phyloP scores from a whole-genome alignment of 2,888 invertebrate species.

The Pheosia tremula region DNA sequence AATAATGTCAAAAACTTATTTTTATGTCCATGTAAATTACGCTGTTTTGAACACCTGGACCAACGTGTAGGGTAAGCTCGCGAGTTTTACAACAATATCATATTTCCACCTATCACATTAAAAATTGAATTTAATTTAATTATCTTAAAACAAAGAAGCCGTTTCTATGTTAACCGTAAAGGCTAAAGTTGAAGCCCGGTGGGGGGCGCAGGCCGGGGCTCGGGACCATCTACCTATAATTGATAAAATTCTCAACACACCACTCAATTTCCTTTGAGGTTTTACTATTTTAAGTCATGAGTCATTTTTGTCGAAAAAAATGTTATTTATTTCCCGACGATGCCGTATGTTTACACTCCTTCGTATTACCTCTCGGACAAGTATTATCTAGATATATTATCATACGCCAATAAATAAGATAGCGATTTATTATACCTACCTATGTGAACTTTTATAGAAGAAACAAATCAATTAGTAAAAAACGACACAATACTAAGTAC shows the following conservation, averaged over 20 bases:
- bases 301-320: conserved; percentile 49
- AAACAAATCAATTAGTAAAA: too few relatives aligned
- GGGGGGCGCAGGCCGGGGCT: conserved; percentile 51
- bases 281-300: conserved; percentile 61
- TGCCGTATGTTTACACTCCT: conserved; percentile 26
- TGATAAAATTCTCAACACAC: conserved; percentile 77
- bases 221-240: conserved; percentile 56
- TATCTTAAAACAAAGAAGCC: conserved; percentile 41
- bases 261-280: conserved; percentile 63
- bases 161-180: conserved; percentile 41
- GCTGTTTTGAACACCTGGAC: conserved; percentile 34
- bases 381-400: conserved; percentile 6
- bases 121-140: conserved; percentile 38
- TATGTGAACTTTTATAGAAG: neutral
- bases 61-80: conserved; percentile 21
- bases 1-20: conserved; percentile 29
- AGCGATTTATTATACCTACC: conserved; percentile 23
- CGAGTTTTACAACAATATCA: conserved; percentile 37
- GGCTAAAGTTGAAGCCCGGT: conserved; percentile 43
- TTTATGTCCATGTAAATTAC: conserved; percentile 32
- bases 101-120: conserved; percentile 35
- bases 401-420: conserved; percentile 21
- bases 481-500: too few relatives aligned
- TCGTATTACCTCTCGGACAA: conserved; percentile 16
- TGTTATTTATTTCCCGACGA: conserved; percentile 39